Percentiles rank a stretch among this genome's conserved stretches.
These are phyloP conservation scores for Geophilus truncorum DNA, from an alignment of 2,888 invertebrate genomes.

Conservation along the genomic window DNA sequence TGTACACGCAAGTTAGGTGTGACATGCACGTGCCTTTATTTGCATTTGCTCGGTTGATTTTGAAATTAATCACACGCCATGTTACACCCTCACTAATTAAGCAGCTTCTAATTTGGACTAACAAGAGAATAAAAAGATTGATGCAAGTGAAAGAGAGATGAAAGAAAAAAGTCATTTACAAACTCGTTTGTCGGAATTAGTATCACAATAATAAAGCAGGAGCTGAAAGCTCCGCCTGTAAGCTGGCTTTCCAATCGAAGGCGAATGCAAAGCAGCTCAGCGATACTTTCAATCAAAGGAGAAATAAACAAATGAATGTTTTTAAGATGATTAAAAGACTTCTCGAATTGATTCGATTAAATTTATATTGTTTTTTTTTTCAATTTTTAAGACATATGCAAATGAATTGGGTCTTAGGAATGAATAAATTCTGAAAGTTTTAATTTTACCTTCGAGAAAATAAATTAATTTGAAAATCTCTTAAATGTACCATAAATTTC, in stretches of 20 bases:
- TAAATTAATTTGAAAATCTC: too few relatives aligned
- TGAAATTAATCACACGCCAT: background rate
- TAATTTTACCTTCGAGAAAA: too few relatives aligned
- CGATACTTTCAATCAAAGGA: background rate
- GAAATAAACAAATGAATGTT: too few relatives aligned
- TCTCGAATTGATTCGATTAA: too few relatives aligned
- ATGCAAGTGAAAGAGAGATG: background rate
- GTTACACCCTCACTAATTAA: background rate
- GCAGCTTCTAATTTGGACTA: background rate
- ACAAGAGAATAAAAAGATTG: background rate
- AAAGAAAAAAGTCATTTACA: background rate
- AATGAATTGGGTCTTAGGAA: too few relatives aligned
- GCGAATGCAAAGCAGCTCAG: background rate
- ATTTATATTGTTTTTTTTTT: too few relatives aligned
- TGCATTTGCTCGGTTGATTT: background rate
- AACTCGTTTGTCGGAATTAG: constrained; percentile 7
- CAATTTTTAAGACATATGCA: too few relatives aligned
- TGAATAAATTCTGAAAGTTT: too few relatives aligned
- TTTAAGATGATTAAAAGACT: too few relatives aligned
- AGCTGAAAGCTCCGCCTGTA: constrained; percentile 19
- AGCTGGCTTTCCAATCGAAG: background rate
- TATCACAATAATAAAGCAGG: background rate
- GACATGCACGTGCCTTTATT: background rate
- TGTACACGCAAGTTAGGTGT: too few relatives aligned
- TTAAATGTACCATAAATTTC: too few relatives aligned